Percentiles rank a stretch among this genome's conserved stretches.
Conservation (phyloP, 2,888 invertebrate species). For the Arrhopalites spinosus region DNA sequence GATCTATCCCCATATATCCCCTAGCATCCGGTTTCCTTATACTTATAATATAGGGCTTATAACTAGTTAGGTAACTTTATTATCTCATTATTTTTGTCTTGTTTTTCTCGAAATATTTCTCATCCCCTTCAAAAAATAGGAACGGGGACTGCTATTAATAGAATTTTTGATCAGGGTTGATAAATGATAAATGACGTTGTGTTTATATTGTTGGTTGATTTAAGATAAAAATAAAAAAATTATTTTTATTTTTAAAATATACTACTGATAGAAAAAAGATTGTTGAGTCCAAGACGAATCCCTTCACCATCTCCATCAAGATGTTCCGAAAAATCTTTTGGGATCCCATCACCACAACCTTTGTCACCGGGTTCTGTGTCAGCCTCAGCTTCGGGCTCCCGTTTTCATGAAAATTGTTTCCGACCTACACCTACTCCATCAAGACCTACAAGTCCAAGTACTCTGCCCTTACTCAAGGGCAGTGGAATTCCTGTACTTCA, state of each 20-base stretch:
- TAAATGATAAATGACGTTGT: no score
- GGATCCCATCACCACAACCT: slow-evolving; percentile 20
- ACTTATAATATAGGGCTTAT: no score
- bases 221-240: no score
- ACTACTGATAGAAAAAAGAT: neutral
- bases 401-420: slow-evolving; percentile 50
- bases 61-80: no score
- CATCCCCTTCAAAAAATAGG: no score
- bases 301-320: slow-evolving; percentile 29
- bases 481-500: slow-evolving; percentile 19
- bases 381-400: slow-evolving; percentile 43
- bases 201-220: no score
- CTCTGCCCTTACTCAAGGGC: slow-evolving; percentile 14
- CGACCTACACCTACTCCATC: slow-evolving; percentile 38
- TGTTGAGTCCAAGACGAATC: slow-evolving; percentile 26
- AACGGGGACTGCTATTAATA: no score
- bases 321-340: neutral
- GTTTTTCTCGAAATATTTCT: no score
- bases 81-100: no score
- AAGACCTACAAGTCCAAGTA: slow-evolving; percentile 31
- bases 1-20: no score
- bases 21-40: no score
- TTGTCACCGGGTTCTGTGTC: slow-evolving; percentile 26
- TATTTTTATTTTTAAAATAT: neutral
- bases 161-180: no score